These are phyloP conservation scores for Vireo altiloquus DNA, from an alignment of 2,113 vertebrate genomes.

Conservation along the genomic window DNA sequence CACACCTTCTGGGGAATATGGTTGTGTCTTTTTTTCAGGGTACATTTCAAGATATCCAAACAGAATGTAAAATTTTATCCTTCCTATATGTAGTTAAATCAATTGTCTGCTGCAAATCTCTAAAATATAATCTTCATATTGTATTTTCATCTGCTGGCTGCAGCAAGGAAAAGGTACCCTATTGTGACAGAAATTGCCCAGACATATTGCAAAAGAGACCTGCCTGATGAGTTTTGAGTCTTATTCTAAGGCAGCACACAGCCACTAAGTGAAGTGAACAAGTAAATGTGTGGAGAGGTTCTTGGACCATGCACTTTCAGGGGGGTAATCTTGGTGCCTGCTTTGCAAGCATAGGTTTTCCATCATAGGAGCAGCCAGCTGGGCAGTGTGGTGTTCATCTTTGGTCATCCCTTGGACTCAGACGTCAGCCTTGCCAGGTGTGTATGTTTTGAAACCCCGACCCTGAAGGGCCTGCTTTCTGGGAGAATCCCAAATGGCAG, in stretches of 20 bases:
- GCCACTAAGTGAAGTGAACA: neutral
- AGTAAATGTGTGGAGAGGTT: neutral
- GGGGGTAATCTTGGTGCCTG: neutral
- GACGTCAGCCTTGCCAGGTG: neutral
- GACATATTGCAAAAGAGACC: neutral
- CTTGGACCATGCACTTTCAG: neutral
- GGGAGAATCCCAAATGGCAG: rapidly evolving
- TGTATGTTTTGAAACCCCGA: neutral
- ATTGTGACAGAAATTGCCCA: neutral
- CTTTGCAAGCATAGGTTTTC: neutral
- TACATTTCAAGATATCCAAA: neutral
- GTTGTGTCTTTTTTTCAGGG: neutral
- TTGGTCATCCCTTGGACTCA: neutral
- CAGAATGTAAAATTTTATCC: neutral
- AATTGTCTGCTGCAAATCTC: neutral
- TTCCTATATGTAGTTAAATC: neutral
- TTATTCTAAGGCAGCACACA: neutral
- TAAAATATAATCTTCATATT: neutral
- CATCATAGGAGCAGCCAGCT: neutral
- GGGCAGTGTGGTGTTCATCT: neutral
- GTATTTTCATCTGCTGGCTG: neutral
- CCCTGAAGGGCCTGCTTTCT: neutral
- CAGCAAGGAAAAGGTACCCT: neutral
- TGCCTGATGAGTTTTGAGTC: neutral
- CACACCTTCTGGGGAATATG: neutral